Evolutionary conservation across 1,140 invertebrate genomes (phyloP).

Genomic region (Nebria ingens): DNA sequence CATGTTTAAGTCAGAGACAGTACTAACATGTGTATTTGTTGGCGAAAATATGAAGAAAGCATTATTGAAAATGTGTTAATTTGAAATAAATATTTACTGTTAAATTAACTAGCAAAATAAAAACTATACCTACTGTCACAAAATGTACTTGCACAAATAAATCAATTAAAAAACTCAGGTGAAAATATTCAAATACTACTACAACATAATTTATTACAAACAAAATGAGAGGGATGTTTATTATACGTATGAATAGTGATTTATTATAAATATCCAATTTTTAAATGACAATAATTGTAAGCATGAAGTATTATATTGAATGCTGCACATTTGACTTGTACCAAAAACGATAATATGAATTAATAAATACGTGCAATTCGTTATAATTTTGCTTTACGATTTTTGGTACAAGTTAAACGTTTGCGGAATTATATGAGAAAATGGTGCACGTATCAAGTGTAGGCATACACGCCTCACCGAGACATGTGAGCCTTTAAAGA

Average conservation of each 20-base stretch:
- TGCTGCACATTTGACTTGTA: background rate
- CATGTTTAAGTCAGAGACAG: no score
- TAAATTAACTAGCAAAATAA: no score
- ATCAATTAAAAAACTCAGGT: background rate
- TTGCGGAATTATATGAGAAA: slow-evolving; percentile 7
- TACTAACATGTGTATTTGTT: no score
- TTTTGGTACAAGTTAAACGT: no score
- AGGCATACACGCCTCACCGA: background rate
- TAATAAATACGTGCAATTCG: no score
- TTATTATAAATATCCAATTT: slow-evolving; percentile 3
- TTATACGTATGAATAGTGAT: slow-evolving; percentile 3
- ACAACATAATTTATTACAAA: slow-evolving; percentile 8
- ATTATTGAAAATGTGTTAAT: no score
- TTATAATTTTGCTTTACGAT: no score
- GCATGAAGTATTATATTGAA: slow-evolving; percentile 1
- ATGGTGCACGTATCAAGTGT: slow-evolving; percentile 12
- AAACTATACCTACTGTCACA: no score
- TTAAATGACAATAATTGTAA: background rate
- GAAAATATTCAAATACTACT: slow-evolving; percentile 6
- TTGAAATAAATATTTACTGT: no score
- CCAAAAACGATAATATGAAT: background rate
- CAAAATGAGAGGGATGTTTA: slow-evolving; percentile 2
- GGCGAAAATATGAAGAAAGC: no score
- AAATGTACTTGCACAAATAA: slow-evolving; percentile 7
- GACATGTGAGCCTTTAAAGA: slow-evolving; percentile 15